phyloP scores from a whole-genome alignment of 2,113 vertebrate species.

The Cinclus cinclus region DNA sequence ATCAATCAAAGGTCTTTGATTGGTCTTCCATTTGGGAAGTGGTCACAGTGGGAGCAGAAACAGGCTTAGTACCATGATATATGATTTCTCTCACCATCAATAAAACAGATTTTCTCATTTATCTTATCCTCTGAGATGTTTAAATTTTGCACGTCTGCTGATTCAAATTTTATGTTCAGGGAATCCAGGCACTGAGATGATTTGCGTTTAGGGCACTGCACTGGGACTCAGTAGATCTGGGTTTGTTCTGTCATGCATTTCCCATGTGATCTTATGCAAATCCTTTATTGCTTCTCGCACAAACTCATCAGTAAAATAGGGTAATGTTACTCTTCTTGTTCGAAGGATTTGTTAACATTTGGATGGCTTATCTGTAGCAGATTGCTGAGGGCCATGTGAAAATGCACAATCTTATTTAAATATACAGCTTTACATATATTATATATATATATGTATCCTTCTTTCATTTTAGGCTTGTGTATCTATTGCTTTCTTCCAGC shows the following conservation, averaged over 20 bases:
- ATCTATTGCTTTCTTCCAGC: neutral
- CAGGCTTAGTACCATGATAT: neutral
- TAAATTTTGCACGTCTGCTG: constrained; percentile 27
- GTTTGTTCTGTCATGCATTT: constrained; percentile 32
- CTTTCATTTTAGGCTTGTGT: neutral
- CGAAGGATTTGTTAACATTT: neutral
- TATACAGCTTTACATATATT: neutral
- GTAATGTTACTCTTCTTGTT: neutral
- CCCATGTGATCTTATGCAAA: constrained; percentile 47
- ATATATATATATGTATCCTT: neutral
- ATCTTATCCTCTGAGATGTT: constrained; percentile 46
- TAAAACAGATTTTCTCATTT: constrained; percentile 57
- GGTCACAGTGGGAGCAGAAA: constrained; percentile 12
- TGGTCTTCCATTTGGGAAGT: constrained; percentile 10
- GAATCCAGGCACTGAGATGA: constrained; percentile 25
- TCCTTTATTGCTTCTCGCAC: neutral
- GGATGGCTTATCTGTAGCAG: neutral
- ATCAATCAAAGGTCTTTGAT: constrained; percentile 41
- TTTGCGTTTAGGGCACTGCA: constrained; percentile 27
- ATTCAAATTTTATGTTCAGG: constrained; percentile 59
- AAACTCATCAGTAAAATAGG: neutral
- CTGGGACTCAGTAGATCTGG: neutral
- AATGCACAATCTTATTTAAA: constrained; percentile 20
- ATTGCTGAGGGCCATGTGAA: constrained; percentile 2
- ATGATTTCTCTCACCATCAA: constrained; percentile 7